Conservation (phyloP, 2,113 vertebrate species). For the Fulmarus glacialis region DNA sequence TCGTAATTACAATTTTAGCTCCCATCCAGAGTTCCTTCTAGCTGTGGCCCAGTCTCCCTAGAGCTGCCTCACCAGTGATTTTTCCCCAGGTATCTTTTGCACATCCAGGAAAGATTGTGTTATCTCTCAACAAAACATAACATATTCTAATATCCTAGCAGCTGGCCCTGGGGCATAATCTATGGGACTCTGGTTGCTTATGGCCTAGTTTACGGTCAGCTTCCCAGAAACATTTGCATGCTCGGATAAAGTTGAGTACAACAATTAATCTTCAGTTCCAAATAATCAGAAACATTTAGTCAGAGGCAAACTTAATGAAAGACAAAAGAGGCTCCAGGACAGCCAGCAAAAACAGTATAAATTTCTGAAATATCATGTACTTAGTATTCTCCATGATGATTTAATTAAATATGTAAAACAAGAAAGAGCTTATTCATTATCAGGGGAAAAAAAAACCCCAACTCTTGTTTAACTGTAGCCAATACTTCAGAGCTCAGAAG, state of each 20-base stretch:
- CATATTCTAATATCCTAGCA: background rate
- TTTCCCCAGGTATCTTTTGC: background rate
- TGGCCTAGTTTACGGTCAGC: background rate
- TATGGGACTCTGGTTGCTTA: background rate
- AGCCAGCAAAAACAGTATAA: background rate
- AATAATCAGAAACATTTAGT: slow-evolving; percentile 28
- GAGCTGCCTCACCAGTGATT: background rate
- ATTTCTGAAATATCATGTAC: background rate
- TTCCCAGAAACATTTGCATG: slow-evolving; percentile 27
- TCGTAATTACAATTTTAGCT: background rate
- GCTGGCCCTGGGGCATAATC: background rate
- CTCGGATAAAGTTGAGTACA: slow-evolving; percentile 9
- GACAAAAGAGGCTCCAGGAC: background rate
- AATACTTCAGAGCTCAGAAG: background rate
- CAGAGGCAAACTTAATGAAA: background rate
- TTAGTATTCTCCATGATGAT: background rate
- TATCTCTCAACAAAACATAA: background rate
- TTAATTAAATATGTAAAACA: background rate
- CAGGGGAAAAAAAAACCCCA: background rate
- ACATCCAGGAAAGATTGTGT: background rate
- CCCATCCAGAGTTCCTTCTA: background rate
- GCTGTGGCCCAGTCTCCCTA: background rate
- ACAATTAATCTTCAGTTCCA: slow-evolving; percentile 15
- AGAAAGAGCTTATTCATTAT: background rate
- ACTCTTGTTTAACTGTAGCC: background rate